A percentile compares a stretch with the other conserved stretches of the same genome.
Evolutionary conservation across 1,140 invertebrate species (phyloP).

Genomic region (Pseudachorutes palmiensis): DNA sequence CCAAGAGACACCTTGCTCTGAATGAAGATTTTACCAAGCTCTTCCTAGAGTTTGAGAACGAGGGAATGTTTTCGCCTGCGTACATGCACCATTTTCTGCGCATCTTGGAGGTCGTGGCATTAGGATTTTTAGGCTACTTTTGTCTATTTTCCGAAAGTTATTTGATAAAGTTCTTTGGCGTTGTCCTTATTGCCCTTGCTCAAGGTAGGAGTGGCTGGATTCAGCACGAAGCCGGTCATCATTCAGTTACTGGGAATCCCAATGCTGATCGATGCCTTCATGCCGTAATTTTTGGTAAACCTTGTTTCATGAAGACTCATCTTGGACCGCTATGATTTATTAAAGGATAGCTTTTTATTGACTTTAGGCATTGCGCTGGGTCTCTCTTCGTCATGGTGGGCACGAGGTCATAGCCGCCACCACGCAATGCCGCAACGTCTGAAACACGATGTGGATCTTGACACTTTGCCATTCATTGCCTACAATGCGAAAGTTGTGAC

Average conservation of each 20-base stretch:
- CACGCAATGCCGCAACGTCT: slow-evolving; percentile 27
- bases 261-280: slow-evolving; percentile 25
- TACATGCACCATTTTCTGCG: slow-evolving; percentile 23
- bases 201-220: slow-evolving; percentile 14
- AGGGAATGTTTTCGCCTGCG: slow-evolving; percentile 29
- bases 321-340: not conserved
- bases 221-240: slow-evolving; percentile 22
- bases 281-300: slow-evolving; percentile 22
- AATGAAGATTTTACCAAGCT: slow-evolving; percentile 34
- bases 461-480: slow-evolving; percentile 18
- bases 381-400: slow-evolving; percentile 12
- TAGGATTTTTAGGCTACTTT: slow-evolving; percentile 19
- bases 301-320: not conserved
- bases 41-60: slow-evolving; percentile 31
- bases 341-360: not conserved
- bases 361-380: slow-evolving; percentile 2
- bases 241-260: slow-evolving; percentile 27
- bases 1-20: slow-evolving; percentile 25
- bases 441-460: slow-evolving; percentile 25
- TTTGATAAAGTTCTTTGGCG: slow-evolving; percentile 24
- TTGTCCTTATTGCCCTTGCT: not conserved
- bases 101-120: slow-evolving; percentile 19
- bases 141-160: slow-evolving; percentile 15
- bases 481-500: slow-evolving; percentile 23
- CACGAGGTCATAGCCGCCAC: slow-evolving; percentile 15